Evolutionary conservation across 2,888 invertebrate species (phyloP), one percentile per base, ranked within the genome.

Genomic region (Meiosimyza decipiens): DNA sequence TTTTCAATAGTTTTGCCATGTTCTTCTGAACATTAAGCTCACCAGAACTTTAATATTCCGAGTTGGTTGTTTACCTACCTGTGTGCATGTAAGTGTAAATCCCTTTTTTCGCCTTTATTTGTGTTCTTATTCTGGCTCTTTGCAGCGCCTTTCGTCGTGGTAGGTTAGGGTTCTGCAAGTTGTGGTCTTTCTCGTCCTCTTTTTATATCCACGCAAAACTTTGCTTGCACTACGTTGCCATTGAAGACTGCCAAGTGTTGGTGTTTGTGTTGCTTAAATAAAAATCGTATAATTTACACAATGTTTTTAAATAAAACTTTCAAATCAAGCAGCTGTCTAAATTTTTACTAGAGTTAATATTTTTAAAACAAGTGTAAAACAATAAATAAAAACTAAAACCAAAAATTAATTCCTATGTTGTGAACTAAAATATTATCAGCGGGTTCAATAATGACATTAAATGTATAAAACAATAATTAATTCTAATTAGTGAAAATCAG

Each of bases 191-290:
- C 13, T 51, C 28, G 18, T 47, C 15, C 55, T 22, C 47, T 2
- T 67, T 67, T n/a, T 22, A 40, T 15, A 47, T 40, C 68, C 33
- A 59, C 59, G 68, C 68, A 47, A 59, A 59, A 28, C 49, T 57
- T 13, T 50, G 49, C 49, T 59, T 50, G 60, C 69, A 50, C 60
- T n/a, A 18, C 52, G 28, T 47, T 52, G 40, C 54, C 33, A 40
- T 40, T 40, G 62, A 70, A 54, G 63, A 62, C 62, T 63, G 52
- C 62, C 62, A 70, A 70, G 63, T 70, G 70, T 70, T 52, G 54
- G 22, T 15, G 51, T 70, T 54, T 18, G 16, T 67, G 55, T 47
- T 57, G 18, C 18, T 65, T 28, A 52, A 18, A 40, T 18, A n/a
- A 28, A 12, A 2, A 22, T 28, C 28, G 28, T 4, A 28, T 28